Base-by-base conservation (phyloP, 2,888 invertebrate species). In the Drosophila maculinotata region DNA sequence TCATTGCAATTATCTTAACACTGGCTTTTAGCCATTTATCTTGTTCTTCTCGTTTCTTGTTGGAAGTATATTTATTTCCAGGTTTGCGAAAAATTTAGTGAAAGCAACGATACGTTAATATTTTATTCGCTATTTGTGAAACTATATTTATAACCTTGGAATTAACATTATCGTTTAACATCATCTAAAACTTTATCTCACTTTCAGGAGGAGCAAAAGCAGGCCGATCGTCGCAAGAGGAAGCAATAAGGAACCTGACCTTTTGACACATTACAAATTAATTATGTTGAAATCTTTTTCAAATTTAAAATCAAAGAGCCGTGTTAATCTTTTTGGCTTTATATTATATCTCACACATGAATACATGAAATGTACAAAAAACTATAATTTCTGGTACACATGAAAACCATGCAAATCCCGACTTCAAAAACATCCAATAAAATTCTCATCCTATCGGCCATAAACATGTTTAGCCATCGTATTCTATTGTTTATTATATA, bases 191-290 rank as follows among this genome's bases (percentile, higher is more conserved):
- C 23, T 20, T 36, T 25, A 35, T 31, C 20, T 58, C 12, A 54
- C 6, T 66, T 62, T 63, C 78, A 90, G 90, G 90, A 90, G 87
- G 89, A 90, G 84, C 89, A 88, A 47, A 89, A 80, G 69, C 79
- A 82, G 51, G 71, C 76, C 23, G 78, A 88, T 44, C 79, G 87
- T 44, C 87, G 89, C 52, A 89, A 87, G 73, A 78, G 74, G 31
- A 77, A 76, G 54, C 81, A 87, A 79, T 64, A 17, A 39, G 14
- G 7, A 25, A 8, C 1, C 20, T 10, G n/a, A 42, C 41, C 28
- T 49, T 33, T 5, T 9, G 7, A n/a, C 28, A 47, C 12, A 36
- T 15, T 41, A 23, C 2, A 58, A 63, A 63, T 56, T 44, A 31
- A 15, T 41, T 54, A 39, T 53, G 41, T 62, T 57, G 31, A 28